These are phyloP conservation scores for Megaceryle torquata DNA, from an alignment of 2,113 vertebrate genomes.

Conservation along the genomic window DNA sequence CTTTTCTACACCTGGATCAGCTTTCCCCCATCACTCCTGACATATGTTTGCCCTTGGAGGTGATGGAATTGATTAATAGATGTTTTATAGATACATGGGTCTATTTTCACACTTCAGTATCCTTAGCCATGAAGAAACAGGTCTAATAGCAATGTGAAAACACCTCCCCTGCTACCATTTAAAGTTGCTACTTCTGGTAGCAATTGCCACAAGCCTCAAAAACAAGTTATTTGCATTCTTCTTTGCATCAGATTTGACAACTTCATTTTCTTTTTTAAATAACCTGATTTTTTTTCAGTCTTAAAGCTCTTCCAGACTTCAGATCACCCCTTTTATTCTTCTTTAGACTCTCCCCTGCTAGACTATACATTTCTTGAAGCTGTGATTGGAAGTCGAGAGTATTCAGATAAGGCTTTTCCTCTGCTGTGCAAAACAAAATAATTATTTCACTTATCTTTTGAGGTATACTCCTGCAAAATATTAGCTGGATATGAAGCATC, in stretches of 20 bases:
- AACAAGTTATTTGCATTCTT: neutral
- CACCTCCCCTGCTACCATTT: neutral
- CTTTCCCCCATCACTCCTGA: neutral
- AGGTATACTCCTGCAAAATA: neutral
- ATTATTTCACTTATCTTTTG: neutral
- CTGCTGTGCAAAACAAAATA: neutral
- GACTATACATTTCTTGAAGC: neutral
- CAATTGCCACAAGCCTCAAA: neutral
- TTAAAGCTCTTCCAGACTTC: neutral
- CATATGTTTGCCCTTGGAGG: neutral
- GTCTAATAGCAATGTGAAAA: neutral
- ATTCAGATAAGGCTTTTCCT: neutral
- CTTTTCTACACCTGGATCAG: neutral
- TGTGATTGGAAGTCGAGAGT: accelerated
- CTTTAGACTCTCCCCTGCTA: neutral
- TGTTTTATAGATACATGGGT: neutral
- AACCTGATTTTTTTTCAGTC: neutral
- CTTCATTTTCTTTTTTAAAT: neutral
- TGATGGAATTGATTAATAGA: neutral
- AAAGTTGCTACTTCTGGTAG: neutral
- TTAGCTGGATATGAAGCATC: neutral
- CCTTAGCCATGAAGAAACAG: neutral
- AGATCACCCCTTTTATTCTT: neutral
- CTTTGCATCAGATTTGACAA: neutral
- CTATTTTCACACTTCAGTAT: neutral